Evolutionary conservation across 2,797 vertebrate species (phyloP).

Genomic region (Parauchenoglanis ngamensis): DNA sequence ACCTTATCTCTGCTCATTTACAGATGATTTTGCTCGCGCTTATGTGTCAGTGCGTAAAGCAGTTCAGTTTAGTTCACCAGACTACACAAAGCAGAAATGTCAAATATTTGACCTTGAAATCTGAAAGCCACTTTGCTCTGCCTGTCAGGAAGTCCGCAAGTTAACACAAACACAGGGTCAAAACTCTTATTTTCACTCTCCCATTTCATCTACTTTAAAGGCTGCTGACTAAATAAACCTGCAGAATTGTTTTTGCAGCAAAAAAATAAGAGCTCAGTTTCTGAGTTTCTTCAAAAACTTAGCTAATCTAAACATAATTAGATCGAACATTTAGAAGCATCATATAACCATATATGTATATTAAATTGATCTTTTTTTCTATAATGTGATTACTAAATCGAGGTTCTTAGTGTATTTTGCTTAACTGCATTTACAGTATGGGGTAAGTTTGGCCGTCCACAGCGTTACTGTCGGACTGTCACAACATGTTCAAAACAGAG

Average conservation of each 20-base stretch:
- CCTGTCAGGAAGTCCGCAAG: neutral
- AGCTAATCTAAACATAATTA: neutral
- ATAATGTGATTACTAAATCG: neutral
- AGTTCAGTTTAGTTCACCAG: neutral
- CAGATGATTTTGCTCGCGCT: neutral
- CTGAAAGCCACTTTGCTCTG: neutral
- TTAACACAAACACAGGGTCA: neutral
- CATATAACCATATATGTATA: neutral
- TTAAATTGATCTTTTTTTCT: neutral
- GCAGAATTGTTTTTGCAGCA: too few species aligned
- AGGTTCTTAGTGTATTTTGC: neutral
- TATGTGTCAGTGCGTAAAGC: neutral
- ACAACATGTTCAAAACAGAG: too few species aligned
- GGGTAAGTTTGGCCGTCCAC: neutral
- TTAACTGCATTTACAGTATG: neutral
- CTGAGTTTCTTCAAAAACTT: neutral
- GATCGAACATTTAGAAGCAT: neutral
- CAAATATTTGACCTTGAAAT: neutral
- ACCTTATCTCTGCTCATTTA: neutral
- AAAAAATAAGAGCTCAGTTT: too few species aligned
- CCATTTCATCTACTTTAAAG: neutral
- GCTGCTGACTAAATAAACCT: neutral
- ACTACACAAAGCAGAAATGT: neutral
- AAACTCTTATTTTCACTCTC: neutral
- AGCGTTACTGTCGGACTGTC: too few species aligned